Conservation (phyloP, 2,797 vertebrate species). For the Chrosomus eos region DNA sequence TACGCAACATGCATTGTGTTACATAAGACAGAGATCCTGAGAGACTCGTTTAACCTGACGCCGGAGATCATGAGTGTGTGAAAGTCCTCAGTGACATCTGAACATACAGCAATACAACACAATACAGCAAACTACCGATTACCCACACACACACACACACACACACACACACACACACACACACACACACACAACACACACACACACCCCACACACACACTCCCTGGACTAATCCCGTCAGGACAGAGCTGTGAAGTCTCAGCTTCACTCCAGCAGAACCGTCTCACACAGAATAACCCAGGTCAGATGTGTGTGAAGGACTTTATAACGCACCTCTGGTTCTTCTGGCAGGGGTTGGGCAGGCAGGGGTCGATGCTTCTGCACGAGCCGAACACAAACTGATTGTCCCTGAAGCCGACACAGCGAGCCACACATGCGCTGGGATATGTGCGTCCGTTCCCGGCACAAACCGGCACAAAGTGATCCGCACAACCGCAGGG, state of each 20-base stretch:
- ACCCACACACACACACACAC: constrained; percentile 4
- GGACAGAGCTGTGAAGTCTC: no score
- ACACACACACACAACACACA: not conserved
- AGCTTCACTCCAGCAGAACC: no score
- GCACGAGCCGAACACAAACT: constrained; percentile 92
- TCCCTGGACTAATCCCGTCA: no score
- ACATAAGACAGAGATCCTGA: constrained; percentile 35
- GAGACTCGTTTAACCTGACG: no score
- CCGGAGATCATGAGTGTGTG: no score
- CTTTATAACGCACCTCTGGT: constrained; percentile 81
- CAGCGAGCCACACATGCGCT: constrained; percentile 95
- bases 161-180: not conserved
- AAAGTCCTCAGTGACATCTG: not conserved
- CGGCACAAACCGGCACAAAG: constrained; percentile 93
- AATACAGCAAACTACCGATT: no score
- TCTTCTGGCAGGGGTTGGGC: constrained; percentile 85
- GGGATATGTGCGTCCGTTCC: constrained; percentile 93
- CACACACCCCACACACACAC: not conserved
- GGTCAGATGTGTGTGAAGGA: not conserved
- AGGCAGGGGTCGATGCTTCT: constrained; percentile 86
- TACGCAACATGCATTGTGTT: constrained; percentile 53
- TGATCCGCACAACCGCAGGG: constrained; percentile 93
- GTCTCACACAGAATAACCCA: no score
- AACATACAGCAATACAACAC: no score
- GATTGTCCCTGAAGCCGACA: constrained; percentile 89